Evolutionary conservation across 2,113 vertebrate genomes (phyloP), one percentile per base, ranked within the genome.

Genomic region (Ophiodon elongatus): DNA sequence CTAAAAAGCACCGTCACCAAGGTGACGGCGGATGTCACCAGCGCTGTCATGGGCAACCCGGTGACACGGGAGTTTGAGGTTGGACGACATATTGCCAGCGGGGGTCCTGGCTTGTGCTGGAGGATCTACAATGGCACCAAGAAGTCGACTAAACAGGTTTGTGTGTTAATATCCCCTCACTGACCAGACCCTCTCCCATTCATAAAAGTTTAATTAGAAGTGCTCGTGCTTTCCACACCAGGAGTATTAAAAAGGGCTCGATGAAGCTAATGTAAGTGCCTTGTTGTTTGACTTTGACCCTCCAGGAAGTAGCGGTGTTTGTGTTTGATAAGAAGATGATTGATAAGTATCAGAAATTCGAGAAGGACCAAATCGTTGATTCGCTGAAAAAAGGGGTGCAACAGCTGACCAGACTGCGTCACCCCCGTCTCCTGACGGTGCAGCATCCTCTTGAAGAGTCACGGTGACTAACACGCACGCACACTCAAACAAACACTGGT

Each of bases 381-480:
- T 97, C 96, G 5, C 93, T 99, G 73, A 99, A 99, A 92, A 94
- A 93, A 93, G 98, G 98, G 29, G 98, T 99, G 80, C 98, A 99
- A 6, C 98, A 99, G 89, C 92, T 99, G 73, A 99, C 98, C 57
- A 96, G 98, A 65, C 95, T 99, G 78, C 96, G 98, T 62, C 98
- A 99, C 73, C 98, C 98, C 25, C 96, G 98, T 17, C 95, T 99
- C 29, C 96, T 99, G 87, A 99, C 98, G 31, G 98, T 99, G 19
- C 98, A 99, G 73, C 98, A 99, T 93, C 98, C 98, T n/a, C 94
- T 99, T 83, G 98, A 99, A 88, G 98, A 99, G 93, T 99, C 98
- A 54, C 96, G 98, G 98, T 99, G 92, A 96, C 56, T 76, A 43
- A n/a, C 54, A 29, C n/a, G 59, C 37, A 37, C 17, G 54, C 67